Evolutionary conservation across 2,888 invertebrate genomes (phyloP), one percentile per base, ranked within the genome.

Genomic region (Eulithis prunata): DNA sequence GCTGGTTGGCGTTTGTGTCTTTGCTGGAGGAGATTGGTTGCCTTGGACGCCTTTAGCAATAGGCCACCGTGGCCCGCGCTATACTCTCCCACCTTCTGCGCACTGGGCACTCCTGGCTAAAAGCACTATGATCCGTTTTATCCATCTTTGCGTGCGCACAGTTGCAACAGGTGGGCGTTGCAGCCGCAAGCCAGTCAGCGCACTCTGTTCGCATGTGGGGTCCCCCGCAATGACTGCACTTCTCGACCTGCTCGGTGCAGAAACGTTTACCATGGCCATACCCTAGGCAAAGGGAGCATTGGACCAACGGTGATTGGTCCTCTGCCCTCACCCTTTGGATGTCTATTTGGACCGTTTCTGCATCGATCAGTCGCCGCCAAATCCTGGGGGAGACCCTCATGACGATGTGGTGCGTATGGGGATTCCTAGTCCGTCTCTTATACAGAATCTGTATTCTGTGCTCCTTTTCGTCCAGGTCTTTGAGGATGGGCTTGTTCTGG

Each of bases 211-310:
- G 51, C 28, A 65, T 6, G 49, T 75, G 74, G 0, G 67, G 62
- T 0, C 69, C 75, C 0, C 71, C 74, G 51, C 74, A 75, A 64
- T 75, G 71, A 46, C 72, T 64, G 61, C 75, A 75, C 5, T 41
- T 11, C 7, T 68, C 70, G 3, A 13, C 49, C 5, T 43, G 1
- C 6, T 73, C 71, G 0, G 14, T 66, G 57, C 75, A 75, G 51
- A 64, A 57, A 4, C 67, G 49, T 21, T n/a, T 62, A 0, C 65
- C 51, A 13, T 74, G 73, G 0, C 74, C 72, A 7, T 64, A 74
- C 0, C 68, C 72, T 13, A 74, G 54, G 57, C 76, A 76, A 4
- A 41, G 38, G 0, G 71, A 62, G 59, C 76, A 76, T 43, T 71
- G 73, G 4, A 73, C 59, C 6, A 58, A 14, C 7, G 49, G 58